phyloP scores from a whole-genome alignment of 2,113 vertebrate genomes.

The Cynoglossus semilaevis region DNA sequence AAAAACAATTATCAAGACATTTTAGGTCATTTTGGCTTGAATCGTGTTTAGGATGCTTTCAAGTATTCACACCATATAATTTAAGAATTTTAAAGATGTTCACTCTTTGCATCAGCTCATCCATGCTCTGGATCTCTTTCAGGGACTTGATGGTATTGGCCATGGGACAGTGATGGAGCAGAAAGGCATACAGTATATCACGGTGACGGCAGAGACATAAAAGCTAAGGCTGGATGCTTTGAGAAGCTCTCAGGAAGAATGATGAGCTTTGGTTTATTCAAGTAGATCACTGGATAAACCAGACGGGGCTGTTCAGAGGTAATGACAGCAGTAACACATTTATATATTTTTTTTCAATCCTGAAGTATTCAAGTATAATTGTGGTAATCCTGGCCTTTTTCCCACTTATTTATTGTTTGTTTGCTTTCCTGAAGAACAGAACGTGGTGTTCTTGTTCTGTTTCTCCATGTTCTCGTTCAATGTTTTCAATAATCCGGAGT shows the following conservation, averaged over 20 bases:
- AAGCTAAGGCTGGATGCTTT: background rate
- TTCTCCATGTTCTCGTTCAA: background rate
- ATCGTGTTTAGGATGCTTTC: no score
- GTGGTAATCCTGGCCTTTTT: background rate
- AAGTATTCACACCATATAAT: no score
- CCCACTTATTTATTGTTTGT: background rate
- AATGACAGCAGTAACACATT: no score
- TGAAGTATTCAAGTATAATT: no score
- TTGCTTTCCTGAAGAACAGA: background rate
- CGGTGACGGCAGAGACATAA: background rate
- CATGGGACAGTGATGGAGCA: background rate
- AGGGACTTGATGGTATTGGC: background rate
- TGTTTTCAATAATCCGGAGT: constrained; percentile 1
- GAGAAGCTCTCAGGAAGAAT: background rate
- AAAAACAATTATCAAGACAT: background rate
- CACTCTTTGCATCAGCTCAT: background rate
- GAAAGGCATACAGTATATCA: no score
- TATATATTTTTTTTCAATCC: no score
- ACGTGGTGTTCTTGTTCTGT: background rate
- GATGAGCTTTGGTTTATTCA: background rate
- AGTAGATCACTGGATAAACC: background rate
- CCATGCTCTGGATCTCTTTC: background rate
- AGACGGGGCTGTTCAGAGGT: background rate
- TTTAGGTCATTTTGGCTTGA: no score
- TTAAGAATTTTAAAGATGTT: no score